Evolutionary conservation across 2,113 vertebrate genomes (phyloP).

Genomic region (Phocoena sinus): DNA sequence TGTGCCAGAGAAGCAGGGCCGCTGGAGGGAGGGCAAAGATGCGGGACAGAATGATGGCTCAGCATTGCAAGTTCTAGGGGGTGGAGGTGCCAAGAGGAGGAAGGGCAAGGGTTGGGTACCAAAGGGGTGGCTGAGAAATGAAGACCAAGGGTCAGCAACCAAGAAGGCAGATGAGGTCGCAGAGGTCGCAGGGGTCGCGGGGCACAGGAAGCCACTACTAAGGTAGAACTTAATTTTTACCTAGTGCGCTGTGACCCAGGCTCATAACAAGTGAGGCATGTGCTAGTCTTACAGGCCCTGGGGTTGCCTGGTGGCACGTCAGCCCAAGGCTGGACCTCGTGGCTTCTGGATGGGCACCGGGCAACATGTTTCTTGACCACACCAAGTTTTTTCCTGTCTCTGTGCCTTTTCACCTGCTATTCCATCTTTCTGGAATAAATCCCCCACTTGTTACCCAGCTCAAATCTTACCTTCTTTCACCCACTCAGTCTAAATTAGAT

Average conservation of each 20-base stretch:
- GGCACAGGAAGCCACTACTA: not conserved
- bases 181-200: not conserved
- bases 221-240: not conserved
- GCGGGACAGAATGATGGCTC: not conserved
- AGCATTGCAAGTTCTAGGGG: not conserved
- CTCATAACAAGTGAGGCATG: not conserved
- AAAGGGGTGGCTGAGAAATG: not conserved
- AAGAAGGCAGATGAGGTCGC: not conserved
- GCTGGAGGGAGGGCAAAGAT: not conserved
- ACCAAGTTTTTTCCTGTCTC: not conserved
- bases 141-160: not conserved
- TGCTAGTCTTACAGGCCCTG: not conserved
- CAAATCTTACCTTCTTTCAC: not conserved
- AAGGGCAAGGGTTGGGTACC: not conserved
- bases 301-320: not conserved
- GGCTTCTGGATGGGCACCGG: not conserved
- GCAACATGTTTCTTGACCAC: conserved; percentile 13
- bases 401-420: conserved; percentile 34
- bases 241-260: not conserved
- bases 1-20: not conserved
- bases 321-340: not conserved
- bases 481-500: not conserved
- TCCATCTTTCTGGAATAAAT: not conserved
- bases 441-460: not conserved
- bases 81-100: not conserved